phyloP scores from a whole-genome alignment of 2,797 vertebrate genomes.

The Sebastes trivittatus region DNA sequence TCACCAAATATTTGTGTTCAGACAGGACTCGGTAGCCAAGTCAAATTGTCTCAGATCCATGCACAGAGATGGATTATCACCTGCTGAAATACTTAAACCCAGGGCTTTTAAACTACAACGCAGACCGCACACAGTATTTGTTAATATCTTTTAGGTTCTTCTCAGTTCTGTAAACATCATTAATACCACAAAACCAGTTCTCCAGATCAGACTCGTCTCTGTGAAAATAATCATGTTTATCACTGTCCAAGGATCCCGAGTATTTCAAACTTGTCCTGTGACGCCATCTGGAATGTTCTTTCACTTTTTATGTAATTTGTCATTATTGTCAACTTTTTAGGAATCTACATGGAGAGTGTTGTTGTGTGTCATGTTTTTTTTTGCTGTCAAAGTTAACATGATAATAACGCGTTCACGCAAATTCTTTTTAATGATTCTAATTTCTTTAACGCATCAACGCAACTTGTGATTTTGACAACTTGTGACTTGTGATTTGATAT shows the following conservation, averaged over 20 bases:
- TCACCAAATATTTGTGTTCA: slow-evolving; percentile 70
- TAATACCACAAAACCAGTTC: not conserved
- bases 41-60: slow-evolving; percentile 27
- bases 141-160: not conserved
- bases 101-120: slow-evolving; percentile 8
- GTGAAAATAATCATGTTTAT: slow-evolving; percentile 34
- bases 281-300: not conserved
- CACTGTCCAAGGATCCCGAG: not conserved
- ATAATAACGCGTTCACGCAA: no score
- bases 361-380: not conserved
- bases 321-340: not conserved
- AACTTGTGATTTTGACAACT: no score
- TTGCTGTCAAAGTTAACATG: not conserved
- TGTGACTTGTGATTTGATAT: no score
- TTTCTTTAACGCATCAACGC: no score
- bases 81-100: slow-evolving; percentile 27
- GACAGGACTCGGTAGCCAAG: slow-evolving; percentile 36
- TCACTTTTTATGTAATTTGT: not conserved
- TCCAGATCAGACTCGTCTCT: slow-evolving; percentile 14
- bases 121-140: slow-evolving; percentile 19
- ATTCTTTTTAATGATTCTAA: no score
- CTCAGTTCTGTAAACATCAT: slow-evolving; percentile 12
- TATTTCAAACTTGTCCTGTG: not conserved
- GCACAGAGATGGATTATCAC: slow-evolving; percentile 37
- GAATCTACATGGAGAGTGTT: not conserved